phyloP scores from a whole-genome alignment of 2,888 invertebrate species.

The Leucophora obtusa region DNA sequence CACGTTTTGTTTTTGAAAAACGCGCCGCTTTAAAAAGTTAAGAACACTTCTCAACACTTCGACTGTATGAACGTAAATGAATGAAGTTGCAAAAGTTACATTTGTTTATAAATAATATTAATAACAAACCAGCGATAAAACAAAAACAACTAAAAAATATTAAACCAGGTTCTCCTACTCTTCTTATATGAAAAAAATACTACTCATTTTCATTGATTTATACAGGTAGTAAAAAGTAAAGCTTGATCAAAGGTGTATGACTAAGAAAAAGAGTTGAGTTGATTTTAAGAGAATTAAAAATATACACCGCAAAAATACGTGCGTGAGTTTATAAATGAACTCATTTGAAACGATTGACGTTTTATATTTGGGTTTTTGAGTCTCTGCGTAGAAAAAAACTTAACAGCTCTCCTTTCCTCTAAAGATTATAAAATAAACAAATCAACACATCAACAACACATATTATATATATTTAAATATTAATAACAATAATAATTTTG shows the following conservation, averaged over 20 bases:
- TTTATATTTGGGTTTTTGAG: neutral
- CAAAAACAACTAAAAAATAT: conserved; percentile 2
- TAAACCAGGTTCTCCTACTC: neutral
- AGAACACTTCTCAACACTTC: conserved; percentile 73
- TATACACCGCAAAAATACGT: conserved; percentile 33
- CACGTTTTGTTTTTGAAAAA: conserved; percentile 37
- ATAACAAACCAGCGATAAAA: conserved; percentile 33
- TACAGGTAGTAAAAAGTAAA: neutral
- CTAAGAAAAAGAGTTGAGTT: conserved; percentile 22
- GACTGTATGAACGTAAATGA: conserved; percentile 74
- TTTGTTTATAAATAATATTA: conserved; percentile 61
- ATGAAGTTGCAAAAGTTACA: conserved; percentile 41
- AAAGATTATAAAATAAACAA: neutral
- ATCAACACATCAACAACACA: neutral
- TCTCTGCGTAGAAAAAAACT: conserved; percentile 19
- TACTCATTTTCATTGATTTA: neutral
- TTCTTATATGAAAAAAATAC: neutral
- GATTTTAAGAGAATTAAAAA: conserved; percentile 23
- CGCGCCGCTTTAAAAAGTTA: conserved; percentile 47
- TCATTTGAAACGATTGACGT: conserved; percentile 32
- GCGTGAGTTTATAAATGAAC: conserved; percentile 44
- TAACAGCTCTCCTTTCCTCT: neutral
- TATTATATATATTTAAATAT: neutral
- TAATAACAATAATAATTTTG: conserved; percentile 21
- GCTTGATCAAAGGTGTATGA: neutral